A percentile compares a stretch with the other conserved stretches of the same genome.
phyloP scores from a whole-genome alignment of 2,888 invertebrate species.

The Schizaphis graminum region DNA sequence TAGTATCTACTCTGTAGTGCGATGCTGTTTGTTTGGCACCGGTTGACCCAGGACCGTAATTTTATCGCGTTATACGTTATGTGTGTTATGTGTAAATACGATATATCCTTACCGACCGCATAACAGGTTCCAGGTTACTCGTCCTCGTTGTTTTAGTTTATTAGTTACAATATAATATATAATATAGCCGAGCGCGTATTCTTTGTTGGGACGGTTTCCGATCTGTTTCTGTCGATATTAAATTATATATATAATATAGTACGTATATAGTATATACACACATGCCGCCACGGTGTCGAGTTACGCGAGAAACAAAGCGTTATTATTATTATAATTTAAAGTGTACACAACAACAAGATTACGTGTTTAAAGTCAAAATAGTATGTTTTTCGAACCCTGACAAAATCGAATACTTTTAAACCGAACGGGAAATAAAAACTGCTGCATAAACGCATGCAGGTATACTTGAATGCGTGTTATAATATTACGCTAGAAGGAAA shows the following conservation, averaged over 20 bases:
- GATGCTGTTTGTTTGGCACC: conserved; percentile 47
- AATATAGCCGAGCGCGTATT: background rate
- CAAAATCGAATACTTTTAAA: background rate
- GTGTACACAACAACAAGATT: background rate
- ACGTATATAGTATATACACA: background rate
- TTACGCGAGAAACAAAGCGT: background rate
- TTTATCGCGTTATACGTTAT: conserved; percentile 30
- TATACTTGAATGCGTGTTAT: background rate
- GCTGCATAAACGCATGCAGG: background rate
- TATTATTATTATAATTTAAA: background rate
- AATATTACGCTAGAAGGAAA: background rate
- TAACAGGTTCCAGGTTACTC: conserved; percentile 45
- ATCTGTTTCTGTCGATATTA: conserved; percentile 30
- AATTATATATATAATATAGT: too few species aligned
- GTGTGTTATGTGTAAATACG: background rate
- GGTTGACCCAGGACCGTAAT: conserved; percentile 59
- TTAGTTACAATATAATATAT: background rate
- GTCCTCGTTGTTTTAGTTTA: background rate
- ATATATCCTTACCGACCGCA: background rate
- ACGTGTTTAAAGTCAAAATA: background rate
- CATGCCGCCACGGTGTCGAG: background rate
- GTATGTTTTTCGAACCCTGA: background rate
- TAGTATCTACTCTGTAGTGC: conserved; percentile 16
- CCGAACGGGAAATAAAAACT: background rate
- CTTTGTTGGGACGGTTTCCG: conserved; percentile 45